Evolutionary conservation across 2,888 invertebrate species (phyloP), one percentile per base, ranked within the genome.

Genomic region (Linnaemya tessellans): DNA sequence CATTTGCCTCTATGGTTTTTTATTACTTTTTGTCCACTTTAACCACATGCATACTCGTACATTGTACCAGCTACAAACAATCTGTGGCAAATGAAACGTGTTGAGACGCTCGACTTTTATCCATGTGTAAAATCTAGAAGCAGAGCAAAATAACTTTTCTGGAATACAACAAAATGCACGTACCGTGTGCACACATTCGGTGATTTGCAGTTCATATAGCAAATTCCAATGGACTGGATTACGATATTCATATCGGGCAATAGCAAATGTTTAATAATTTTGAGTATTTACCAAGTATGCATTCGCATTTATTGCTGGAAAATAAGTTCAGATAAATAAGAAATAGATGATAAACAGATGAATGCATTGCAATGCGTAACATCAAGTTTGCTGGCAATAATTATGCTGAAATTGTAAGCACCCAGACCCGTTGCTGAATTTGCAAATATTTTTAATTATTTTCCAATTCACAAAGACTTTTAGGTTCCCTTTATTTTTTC

Each of bases 61-160:
- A 30, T 46, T 58, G 35, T 43, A 41, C 30, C 38, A 68, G 54
- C 30, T n/a, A 49, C 46, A 49, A 46, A 71, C 64, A 82, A 78
- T 78, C 70, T 78, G 20, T 60, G 77, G 60, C 67, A 80, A 77
- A 78, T 64, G 65, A 83, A 83, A 83, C 77, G 82, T 83, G 82
- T 83, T 83, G 82, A 78, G 82, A 83, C 71, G 77, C 77, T 83
- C 60, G 58, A 43, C 10, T 43, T 51, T 78, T 83, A 83, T 83
- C 82, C 82, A 83, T 78, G 71, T 78, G 77, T 78, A 83, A 78
- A 78, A 83, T 83, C 82, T 43, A 58, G 46, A 43, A 75, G 30
- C 20, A 35, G n/a, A 43, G 51, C 10, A 51, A 56, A 22, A 30
- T 46, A 20, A 54, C 46, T 46, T 73, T 65, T 80, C 20, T 64